Evolutionary conservation across 2,888 invertebrate species (phyloP), one percentile per base, ranked within the genome.

Genomic region (Gymnocheta viridis): DNA sequence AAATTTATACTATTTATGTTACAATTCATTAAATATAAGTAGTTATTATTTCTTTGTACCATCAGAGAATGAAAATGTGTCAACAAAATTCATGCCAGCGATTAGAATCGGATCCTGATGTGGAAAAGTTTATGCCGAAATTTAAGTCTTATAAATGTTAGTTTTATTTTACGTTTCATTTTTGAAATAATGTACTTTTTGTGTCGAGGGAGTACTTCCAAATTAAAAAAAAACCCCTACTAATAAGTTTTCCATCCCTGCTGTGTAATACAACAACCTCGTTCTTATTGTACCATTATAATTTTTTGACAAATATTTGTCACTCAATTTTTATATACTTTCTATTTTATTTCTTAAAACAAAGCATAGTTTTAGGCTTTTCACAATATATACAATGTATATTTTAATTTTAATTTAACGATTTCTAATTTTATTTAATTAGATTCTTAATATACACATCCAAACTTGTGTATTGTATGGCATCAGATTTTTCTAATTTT

Each of bases 221-320:
- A n/a, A n/a, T n/a, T n/a, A n/a, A n/a, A n/a, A n/a, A n/a, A n/a
- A n/a, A n/a, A n/a, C n/a, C n/a, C n/a, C n/a, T 51, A 51, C 4
- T 4, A 14, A 12, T 24, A 1, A 51, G 5, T 3, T 67, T 19
- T 47, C 47, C 54, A 54, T 54, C 54, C 54, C 54, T 54, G 54
- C 10, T 69, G 58, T 60, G 67, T 60, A 77, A 82, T 78, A 67
- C 49, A 82, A 62, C 78, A 78, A 82, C 72, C 72, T 82, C 72
- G 78, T 78, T 82, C 79, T 67, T 79, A 67, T 69, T 60, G 67
- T 79, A 82, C 73, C 62, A 62, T 69, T 78, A 82, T 78, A 77
- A 44, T 70, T 82, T 72, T 82, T 82, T 82, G 62, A 74, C 29
- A 66, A 73, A 66, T 78, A 62, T 78, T 69, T 73, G 74, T 79